Conservation (phyloP, 2,888 invertebrate species). For the Ramazzottius varieornatus region DNA sequence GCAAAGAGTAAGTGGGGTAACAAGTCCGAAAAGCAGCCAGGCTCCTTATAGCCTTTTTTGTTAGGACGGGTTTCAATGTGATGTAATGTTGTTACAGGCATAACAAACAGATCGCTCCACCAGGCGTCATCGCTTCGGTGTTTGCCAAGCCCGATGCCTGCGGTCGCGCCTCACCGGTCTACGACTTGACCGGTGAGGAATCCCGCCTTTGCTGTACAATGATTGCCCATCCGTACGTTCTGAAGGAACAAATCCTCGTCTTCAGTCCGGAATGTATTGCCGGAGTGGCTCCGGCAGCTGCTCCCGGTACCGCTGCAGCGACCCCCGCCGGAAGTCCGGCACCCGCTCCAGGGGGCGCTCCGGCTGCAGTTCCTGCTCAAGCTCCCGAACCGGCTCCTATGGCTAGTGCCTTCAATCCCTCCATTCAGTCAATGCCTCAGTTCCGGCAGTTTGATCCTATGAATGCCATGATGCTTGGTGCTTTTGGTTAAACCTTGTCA, state of each 20-base stretch:
- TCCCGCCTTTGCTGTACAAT: not conserved
- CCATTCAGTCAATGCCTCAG: not conserved
- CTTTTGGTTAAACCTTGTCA: not conserved
- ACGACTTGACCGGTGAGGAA: not conserved
- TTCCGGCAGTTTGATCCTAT: not conserved
- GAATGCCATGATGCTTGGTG: not conserved
- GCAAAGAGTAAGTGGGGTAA: not conserved
- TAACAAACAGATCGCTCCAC: not conserved
- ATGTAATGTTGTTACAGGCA: not conserved
- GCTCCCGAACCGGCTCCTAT: not conserved
- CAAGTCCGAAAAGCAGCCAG: not conserved
- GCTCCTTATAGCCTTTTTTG: not conserved
- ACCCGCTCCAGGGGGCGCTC: not conserved
- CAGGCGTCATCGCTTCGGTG: not conserved
- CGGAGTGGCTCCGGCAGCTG: not conserved
- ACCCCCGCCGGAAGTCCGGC: not conserved
- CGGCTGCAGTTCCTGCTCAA: not conserved
- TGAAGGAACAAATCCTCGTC: not conserved
- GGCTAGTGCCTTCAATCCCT: not conserved
- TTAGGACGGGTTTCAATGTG: not conserved
- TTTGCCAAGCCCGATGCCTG: constrained; percentile 1
- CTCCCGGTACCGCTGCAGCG: not conserved
- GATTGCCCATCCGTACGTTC: constrained; percentile 1
- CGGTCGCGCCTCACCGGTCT: not conserved
- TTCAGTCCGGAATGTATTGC: constrained; percentile 2